Base-by-base conservation (phyloP, 1,140 invertebrate species). In the Eriocheir sinensis region DNA sequence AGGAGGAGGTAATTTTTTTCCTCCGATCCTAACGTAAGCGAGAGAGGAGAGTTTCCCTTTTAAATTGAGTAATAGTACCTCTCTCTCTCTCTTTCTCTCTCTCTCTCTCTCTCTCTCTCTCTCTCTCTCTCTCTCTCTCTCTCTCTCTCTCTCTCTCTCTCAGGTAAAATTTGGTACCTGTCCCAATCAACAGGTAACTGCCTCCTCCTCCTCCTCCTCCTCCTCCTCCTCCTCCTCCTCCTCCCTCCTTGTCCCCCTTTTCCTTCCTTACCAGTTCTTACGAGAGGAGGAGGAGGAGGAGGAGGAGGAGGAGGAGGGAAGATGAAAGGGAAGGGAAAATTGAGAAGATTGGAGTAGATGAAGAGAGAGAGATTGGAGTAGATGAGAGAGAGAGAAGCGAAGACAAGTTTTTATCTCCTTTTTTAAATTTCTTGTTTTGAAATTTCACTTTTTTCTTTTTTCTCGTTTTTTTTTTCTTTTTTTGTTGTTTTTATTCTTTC, bases 91-190 rank as follows among this genome's bases (percentile, higher is more conserved):
- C 85, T 88, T 38, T 88, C 85, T 88, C 85, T 88, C 85, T 88
- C 85, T 88, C 85, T 88, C 85, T 88, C 85, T 88, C 85, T 88
- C 85, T 88, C 85, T 88, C 85, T 88, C 85, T 88, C 85, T 88
- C 85, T 88, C 85, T 88, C 85, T 88, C 85, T 88, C 60, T 72
- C 60, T 72, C 60, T 72, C 60, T 72, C 60, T 72, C 60, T 72
- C 60, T 72, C 85, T 88, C 85, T 88, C 85, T 88, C 36, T 2
- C 15, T 48, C n/a, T n/a, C n/a, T n/a, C n/a, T n/a, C n/a, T n/a
- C n/a, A n/a, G n/a, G n/a, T n/a, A n/a, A n/a, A n/a, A n/a, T n/a
- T n/a, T n/a, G n/a, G n/a, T n/a, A n/a, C n/a, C n/a, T n/a, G n/a
- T n/a, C n/a, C n/a, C n/a, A n/a, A n/a, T n/a, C n/a, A n/a, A n/a